Evolutionary conservation across 1,140 invertebrate genomes (phyloP).

Genomic region (Eufriesea mexicana): DNA sequence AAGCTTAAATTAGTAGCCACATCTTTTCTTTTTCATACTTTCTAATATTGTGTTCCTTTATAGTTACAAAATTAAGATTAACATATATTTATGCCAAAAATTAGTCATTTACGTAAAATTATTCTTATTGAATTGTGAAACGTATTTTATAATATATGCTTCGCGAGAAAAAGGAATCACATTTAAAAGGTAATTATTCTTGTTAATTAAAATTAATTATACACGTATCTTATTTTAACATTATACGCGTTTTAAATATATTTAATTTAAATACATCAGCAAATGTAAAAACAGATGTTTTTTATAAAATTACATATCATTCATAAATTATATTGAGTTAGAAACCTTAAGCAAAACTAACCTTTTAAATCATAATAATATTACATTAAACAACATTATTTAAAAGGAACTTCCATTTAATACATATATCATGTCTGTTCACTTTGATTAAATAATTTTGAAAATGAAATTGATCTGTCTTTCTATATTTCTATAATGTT

Average conservation of each 20-base stretch:
- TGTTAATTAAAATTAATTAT: neutral
- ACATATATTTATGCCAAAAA: neutral
- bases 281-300: neutral
- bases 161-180: neutral
- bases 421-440: neutral
- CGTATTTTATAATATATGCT: neutral
- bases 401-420: neutral
- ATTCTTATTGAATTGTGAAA: neutral
- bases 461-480: neutral
- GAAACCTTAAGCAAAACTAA: neutral
- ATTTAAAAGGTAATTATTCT: neutral
- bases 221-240: too few relatives aligned
- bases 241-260: neutral
- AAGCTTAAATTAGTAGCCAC: constrained; percentile 3
- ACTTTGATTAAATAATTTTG: neutral
- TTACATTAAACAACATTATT: neutral
- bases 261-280: neutral
- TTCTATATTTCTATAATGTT: neutral
- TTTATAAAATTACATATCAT: neutral
- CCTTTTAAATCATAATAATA: neutral
- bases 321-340: neutral
- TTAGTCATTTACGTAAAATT: neutral
- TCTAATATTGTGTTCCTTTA: neutral
- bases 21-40: neutral
- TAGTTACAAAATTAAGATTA: neutral